Evolutionary conservation across 2,888 invertebrate species (phyloP).

Genomic region (Leptinotarsa haldemani): DNA sequence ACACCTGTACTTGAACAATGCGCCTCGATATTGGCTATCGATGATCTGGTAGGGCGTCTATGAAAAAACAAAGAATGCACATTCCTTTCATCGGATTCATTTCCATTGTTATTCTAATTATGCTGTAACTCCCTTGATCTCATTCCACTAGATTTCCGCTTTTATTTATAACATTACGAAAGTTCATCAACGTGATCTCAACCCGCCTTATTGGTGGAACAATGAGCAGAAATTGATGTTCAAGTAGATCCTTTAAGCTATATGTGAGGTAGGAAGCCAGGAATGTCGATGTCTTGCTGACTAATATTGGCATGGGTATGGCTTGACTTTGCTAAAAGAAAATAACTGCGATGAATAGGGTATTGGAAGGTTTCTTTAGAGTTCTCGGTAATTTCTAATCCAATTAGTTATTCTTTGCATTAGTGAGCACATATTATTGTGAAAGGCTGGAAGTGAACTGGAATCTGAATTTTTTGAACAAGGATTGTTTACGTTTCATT

Average conservation of each 20-base stretch:
- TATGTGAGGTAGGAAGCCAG: not conserved
- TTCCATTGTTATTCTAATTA: slow-evolving; percentile 8
- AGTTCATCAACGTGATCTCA: slow-evolving; percentile 9
- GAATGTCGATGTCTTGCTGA: not conserved
- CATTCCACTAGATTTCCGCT: not conserved
- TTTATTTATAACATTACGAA: slow-evolving; percentile 2
- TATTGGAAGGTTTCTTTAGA: not conserved
- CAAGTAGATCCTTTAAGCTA: not conserved
- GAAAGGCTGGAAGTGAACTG: no score
- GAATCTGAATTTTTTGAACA: no score
- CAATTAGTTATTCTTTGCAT: not conserved
- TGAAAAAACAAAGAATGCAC: not conserved
- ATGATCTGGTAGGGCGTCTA: not conserved
- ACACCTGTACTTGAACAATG: no score
- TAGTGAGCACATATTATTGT: not conserved
- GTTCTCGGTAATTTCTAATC: not conserved
- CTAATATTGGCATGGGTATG: slow-evolving; percentile 3
- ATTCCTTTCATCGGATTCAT: not conserved
- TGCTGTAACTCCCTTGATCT: not conserved
- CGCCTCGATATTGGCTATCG: no score
- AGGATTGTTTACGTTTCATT: no score
- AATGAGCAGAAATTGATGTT: slow-evolving; percentile 7
- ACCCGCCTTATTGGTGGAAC: slow-evolving; percentile 7
- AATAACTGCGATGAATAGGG: not conserved
- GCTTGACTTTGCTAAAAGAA: not conserved